Conservation (phyloP, 2,797 vertebrate genomes). For the Sebastes cheni region DNA sequence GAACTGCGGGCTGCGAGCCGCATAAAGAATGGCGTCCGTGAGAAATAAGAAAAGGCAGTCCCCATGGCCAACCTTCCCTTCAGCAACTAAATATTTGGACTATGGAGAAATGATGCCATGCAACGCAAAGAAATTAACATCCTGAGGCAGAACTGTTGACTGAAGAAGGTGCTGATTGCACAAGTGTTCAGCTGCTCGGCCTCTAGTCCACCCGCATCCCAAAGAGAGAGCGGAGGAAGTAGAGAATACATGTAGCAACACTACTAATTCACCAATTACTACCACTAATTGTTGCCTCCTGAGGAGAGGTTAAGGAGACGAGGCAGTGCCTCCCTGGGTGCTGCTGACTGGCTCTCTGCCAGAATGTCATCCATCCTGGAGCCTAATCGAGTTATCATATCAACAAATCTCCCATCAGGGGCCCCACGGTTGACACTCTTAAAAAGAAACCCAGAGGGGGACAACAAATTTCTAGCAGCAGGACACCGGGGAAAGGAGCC, state of each 20-base stretch:
- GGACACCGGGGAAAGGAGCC: constrained; percentile 50
- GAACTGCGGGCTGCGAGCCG: constrained; percentile 29
- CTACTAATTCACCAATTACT: constrained; percentile 81
- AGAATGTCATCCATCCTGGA: constrained; percentile 79
- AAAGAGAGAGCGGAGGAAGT: constrained; percentile 22
- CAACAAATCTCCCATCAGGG: constrained; percentile 85
- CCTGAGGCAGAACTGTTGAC: background rate
- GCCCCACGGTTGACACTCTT: constrained; percentile 73
- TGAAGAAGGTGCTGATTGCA: background rate
- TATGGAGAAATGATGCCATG: constrained; percentile 13
- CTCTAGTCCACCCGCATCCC: background rate
- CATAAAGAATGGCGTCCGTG: constrained; percentile 33
- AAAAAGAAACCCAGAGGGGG: constrained; percentile 77
- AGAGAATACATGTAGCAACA: constrained; percentile 45
- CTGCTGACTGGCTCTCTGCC: constrained; percentile 69
- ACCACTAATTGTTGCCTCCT: constrained; percentile 78
- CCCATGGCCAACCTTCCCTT: constrained; percentile 17
- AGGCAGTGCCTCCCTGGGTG: constrained; percentile 73
- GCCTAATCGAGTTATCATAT: constrained; percentile 88
- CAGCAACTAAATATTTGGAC: constrained; percentile 18
- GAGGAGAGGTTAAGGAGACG: constrained; percentile 82
- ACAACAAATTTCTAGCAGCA: constrained; percentile 82
- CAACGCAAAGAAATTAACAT: background rate
- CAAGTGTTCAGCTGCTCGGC: background rate
- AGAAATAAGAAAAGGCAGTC: constrained; percentile 42